Base-by-base conservation (phyloP, 35 echinoderm and acorn worm species). In the Nesometra sesokonis region DNA sequence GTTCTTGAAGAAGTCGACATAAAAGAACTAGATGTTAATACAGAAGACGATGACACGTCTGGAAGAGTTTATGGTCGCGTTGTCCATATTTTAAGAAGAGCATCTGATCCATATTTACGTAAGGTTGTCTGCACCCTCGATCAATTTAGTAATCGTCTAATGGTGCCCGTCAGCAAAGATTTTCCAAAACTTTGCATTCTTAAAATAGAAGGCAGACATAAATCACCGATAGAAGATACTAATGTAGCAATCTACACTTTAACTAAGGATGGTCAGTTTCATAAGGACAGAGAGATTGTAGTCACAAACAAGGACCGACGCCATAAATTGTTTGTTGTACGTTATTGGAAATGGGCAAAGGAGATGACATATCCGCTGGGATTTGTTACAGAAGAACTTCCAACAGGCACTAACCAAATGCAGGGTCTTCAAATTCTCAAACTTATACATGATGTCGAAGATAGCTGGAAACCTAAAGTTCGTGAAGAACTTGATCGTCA, bases 101-200 rank as follows among this genome's bases (percentile, higher is more conserved):
- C 90, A 23, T 52, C 37, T 9, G 82, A 93, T 83, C 95, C 91
- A 30, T 82, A 87, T 32, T 84, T 91, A 1, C 86, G 81, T 35
- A 94, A 98, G 46, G 82, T 98, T 46, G 92, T 94, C 0, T 98
- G 95, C 83, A 90, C 88, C n/a, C 77, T 98, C 33, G 95, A 98
- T 92, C 89, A 78, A 32, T 82, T 84, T 29, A 97, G 76, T 27
- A 82, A 93, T 38, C 77, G 89, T 47, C 31, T 97, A 23, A 97
- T 97, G 95, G 93, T 90, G 27, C 95, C 95, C 3, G 81, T 97
- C 85, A 92, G 94, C 77, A 78, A 88, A 29, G 90, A 82, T 13
- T 97, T 86, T 34, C 95, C 95, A 23, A 97, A 97, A 82, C 84
- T 13, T 34, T 83, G 78, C 78, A 76, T 39, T 40, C 43, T 31